Conservation (phyloP, 2,113 vertebrate species). For the Tangachromis dhanisi region DNA sequence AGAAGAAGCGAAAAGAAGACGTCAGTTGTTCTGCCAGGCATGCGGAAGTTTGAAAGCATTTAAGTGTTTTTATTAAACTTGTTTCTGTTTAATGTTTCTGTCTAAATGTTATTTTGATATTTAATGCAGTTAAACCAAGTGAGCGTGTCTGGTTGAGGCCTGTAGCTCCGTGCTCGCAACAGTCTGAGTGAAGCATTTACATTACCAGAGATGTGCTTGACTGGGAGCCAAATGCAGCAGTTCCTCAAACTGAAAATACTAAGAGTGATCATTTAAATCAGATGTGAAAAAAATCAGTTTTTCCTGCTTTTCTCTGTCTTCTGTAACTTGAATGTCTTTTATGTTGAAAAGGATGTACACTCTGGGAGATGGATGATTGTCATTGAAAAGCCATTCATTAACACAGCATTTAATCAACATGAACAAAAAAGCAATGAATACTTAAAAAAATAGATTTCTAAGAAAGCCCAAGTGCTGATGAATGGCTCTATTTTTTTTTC, state of each 20-base stretch:
- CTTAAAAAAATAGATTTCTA: background rate
- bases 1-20: background rate
- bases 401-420: background rate
- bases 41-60: slow-evolving; percentile 21
- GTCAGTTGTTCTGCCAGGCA: slow-evolving; percentile 10
- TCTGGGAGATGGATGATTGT: background rate
- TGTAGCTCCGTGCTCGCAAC: background rate
- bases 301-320: background rate
- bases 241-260: background rate
- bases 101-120: slow-evolving; percentile 7
- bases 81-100: slow-evolving; percentile 11
- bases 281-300: background rate
- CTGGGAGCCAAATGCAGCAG: background rate
- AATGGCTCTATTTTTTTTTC: background rate
- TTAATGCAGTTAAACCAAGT: background rate
- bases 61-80: slow-evolving; percentile 23
- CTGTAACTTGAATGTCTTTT: background rate
- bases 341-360: background rate
- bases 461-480: background rate
- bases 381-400: background rate
- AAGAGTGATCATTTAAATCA: background rate
- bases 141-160: background rate
- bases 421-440: background rate
- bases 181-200: background rate
- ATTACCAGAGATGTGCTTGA: background rate